Percentiles rank a stretch among this genome's conserved stretches.
Evolutionary conservation across 2,888 invertebrate genomes (phyloP).

Genomic region (Tetropium fuscum): DNA sequence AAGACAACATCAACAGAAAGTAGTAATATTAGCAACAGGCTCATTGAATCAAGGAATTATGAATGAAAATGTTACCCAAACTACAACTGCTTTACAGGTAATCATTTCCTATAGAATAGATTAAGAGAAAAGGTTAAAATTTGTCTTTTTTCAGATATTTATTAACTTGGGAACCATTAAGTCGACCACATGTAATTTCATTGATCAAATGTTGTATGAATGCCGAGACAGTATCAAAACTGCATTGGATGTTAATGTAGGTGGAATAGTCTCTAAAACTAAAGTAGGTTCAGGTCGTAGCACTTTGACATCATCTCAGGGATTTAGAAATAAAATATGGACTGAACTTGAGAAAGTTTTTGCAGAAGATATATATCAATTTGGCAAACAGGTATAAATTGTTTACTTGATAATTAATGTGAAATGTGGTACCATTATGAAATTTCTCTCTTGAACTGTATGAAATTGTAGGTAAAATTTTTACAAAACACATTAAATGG

Average conservation of each 20-base stretch:
- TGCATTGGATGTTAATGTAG: constrained; percentile 66
- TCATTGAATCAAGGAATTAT: constrained; percentile 85
- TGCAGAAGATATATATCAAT: constrained; percentile 78
- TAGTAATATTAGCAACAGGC: constrained; percentile 83
- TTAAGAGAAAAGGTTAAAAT: neutral
- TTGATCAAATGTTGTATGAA: constrained; percentile 68
- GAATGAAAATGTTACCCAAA: constrained; percentile 76
- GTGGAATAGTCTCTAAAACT: constrained; percentile 45
- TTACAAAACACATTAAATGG: constrained; percentile 67
- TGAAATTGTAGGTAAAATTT: constrained; percentile 63
- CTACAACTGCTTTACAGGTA: constrained; percentile 76
- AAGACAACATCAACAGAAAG: constrained; percentile 76
- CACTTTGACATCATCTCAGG: constrained; percentile 62
- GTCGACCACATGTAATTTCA: constrained; percentile 68
- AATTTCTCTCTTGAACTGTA: constrained; percentile 1
- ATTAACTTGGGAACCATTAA: constrained; percentile 65
- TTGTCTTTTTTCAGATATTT: constrained; percentile 58
- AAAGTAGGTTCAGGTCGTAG: constrained; percentile 71
- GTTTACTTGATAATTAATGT: neutral
- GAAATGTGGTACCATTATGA: constrained; percentile 4
- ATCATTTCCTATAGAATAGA: constrained; percentile 5
- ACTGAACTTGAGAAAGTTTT: constrained; percentile 89
- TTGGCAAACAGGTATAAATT: constrained; percentile 74
- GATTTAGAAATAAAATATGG: constrained; percentile 82
- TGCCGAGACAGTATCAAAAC: constrained; percentile 68